A percentile compares a stretch with the other conserved stretches of the same genome.
These are phyloP conservation scores for Falco rusticolus DNA, from an alignment of 2,797 vertebrate species.

Conservation along the genomic window DNA sequence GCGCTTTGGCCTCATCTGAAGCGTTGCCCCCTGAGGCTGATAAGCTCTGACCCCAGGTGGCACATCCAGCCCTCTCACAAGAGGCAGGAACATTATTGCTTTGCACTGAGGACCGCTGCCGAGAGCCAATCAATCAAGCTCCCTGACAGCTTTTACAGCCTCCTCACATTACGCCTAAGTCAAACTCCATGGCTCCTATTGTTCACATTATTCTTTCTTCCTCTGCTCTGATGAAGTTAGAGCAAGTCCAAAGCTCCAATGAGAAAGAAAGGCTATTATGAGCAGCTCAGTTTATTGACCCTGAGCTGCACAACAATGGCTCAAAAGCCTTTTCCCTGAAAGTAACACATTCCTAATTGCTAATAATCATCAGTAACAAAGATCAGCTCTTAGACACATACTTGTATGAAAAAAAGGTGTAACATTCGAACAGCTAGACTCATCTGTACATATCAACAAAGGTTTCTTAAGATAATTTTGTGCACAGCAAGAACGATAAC, in stretches of 20 bases:
- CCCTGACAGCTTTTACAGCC: constrained; percentile 77
- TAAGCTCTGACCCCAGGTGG: constrained; percentile 81
- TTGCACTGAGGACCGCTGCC: constrained; percentile 64
- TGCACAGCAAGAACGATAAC: background rate
- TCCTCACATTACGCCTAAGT: constrained; percentile 70
- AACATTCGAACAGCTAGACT: constrained; percentile 8
- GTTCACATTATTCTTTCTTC: constrained; percentile 61
- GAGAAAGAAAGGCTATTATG: constrained; percentile 69
- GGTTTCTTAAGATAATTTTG: background rate
- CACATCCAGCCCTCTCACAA: constrained; percentile 74
- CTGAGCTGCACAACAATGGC: constrained; percentile 59
- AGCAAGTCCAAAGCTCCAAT: constrained; percentile 72
- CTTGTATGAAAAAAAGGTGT: background rate
- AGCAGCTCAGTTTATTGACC: constrained; percentile 75
- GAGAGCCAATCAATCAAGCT: constrained; percentile 76
- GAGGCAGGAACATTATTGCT: constrained; percentile 76
- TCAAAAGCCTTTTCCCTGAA: constrained; percentile 53
- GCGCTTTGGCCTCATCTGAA: constrained; percentile 76
- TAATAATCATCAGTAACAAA: constrained; percentile 26
- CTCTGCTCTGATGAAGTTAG: constrained; percentile 72
- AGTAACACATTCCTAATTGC: constrained; percentile 69
- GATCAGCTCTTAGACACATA: constrained; percentile 8
- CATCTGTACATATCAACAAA: background rate
- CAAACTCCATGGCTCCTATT: constrained; percentile 74
- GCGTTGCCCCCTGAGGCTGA: constrained; percentile 71